These are phyloP conservation scores for Coendou prehensilis DNA, from an alignment of 2,797 vertebrate species.

Conservation along the genomic window DNA sequence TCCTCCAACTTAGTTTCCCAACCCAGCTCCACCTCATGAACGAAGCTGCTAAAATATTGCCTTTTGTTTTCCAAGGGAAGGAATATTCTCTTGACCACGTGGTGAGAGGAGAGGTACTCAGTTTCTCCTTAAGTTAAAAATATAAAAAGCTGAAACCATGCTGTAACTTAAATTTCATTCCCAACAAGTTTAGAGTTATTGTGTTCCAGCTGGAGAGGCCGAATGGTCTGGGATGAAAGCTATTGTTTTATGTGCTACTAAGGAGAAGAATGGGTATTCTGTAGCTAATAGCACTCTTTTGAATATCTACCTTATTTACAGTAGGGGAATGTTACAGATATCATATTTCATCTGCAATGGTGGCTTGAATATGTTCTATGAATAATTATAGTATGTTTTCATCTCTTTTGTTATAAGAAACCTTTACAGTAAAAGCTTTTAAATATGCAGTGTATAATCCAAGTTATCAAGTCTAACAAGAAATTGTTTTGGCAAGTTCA, in stretches of 20 bases:
- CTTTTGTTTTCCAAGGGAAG: neutral
- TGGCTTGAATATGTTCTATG: slow-evolving; percentile 74
- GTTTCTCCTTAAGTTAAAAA: slow-evolving; percentile 41
- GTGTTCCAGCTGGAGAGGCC: neutral
- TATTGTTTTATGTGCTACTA: slow-evolving; percentile 73
- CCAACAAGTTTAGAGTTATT: slow-evolving; percentile 41
- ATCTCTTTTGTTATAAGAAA: slow-evolving; percentile 83
- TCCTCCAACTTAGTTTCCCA: neutral
- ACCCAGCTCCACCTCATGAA: neutral
- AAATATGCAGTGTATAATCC: slow-evolving; percentile 81
- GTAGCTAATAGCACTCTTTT: slow-evolving; percentile 50
- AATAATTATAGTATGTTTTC: slow-evolving; percentile 83
- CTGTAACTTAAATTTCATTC: slow-evolving; percentile 57
- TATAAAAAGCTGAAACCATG: slow-evolving; percentile 31
- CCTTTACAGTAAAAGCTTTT: slow-evolving; percentile 80
- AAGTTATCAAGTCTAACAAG: slow-evolving; percentile 77
- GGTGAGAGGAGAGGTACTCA: neutral
- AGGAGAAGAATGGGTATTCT: slow-evolving; percentile 54
- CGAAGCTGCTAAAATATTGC: neutral
- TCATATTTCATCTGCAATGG: slow-evolving; percentile 78
- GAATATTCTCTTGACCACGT: neutral
- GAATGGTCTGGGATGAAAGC: slow-evolving; percentile 36
- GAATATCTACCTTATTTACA: slow-evolving; percentile 76
- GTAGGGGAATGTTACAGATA: slow-evolving; percentile 63
- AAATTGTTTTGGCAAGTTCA: slow-evolving; percentile 84